Evolutionary conservation across 1,140 invertebrate species (phyloP).

Genomic region (Halesus radiatus): DNA sequence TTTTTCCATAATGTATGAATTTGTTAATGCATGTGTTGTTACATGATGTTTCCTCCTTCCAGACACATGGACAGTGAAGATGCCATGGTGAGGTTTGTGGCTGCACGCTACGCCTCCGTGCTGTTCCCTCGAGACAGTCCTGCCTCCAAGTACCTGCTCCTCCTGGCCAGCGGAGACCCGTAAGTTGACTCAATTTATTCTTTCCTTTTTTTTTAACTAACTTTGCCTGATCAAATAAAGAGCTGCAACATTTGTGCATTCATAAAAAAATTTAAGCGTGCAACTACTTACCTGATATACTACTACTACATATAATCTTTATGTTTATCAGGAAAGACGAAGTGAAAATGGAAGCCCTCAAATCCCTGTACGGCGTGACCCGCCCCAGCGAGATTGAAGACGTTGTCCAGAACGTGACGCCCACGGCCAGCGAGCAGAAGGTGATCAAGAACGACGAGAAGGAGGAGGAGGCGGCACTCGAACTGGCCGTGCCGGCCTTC

Average conservation of each 20-base stretch:
- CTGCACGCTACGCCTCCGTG: slow-evolving; percentile 84
- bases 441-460: slow-evolving; percentile 27
- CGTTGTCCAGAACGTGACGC: slow-evolving; percentile 65
- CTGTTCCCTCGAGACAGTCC: slow-evolving; percentile 87
- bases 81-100: slow-evolving; percentile 82
- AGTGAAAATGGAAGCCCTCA: slow-evolving; percentile 79
- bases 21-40: neutral
- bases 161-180: slow-evolving; percentile 89
- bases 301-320: too few species aligned
- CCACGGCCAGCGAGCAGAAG: neutral
- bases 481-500: slow-evolving; percentile 72
- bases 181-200: slow-evolving; percentile 60
- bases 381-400: slow-evolving; percentile 71
- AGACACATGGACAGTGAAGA: slow-evolving; percentile 77
- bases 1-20: too few species aligned
- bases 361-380: slow-evolving; percentile 76
- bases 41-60: slow-evolving; percentile 23
- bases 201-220: too few species aligned
- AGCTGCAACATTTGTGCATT: too few species aligned
- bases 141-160: slow-evolving; percentile 84
- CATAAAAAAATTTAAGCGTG: too few species aligned
- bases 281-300: too few species aligned
- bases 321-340: slow-evolving; percentile 78
- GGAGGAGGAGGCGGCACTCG: slow-evolving; percentile 56
- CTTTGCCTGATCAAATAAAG: too few species aligned